Conservation (phyloP, 2,113 vertebrate species). For the Phalacrocorax pelagicus region DNA sequence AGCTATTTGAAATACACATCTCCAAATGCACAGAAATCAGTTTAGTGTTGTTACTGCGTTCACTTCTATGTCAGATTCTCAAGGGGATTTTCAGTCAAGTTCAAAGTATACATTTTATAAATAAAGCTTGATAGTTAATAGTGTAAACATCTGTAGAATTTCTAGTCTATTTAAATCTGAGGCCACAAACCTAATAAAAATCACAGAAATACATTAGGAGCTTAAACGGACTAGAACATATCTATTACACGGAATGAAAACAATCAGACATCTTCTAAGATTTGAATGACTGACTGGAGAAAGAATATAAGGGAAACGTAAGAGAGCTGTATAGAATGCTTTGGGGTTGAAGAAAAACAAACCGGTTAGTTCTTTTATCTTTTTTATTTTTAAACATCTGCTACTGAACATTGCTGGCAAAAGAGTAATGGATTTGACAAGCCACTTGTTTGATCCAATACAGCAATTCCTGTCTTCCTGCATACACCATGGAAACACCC, state of each 20-base stretch:
- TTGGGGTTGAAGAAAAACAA: neutral
- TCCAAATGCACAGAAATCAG: neutral
- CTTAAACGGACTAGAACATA: neutral
- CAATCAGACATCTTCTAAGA: neutral
- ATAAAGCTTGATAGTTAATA: neutral
- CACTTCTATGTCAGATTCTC: neutral
- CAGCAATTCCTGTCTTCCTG: neutral
- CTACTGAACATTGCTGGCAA: neutral
- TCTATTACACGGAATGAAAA: neutral
- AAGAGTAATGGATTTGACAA: slow-evolving; percentile 15
- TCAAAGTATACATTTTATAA: slow-evolving; percentile 5
- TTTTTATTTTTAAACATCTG: neutral
- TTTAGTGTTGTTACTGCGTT: neutral
- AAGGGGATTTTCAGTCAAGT: slow-evolving; percentile 31
- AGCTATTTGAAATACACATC: neutral
- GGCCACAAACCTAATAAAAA: neutral
- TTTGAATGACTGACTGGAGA: neutral
- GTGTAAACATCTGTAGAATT: neutral
- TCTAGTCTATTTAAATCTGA: neutral
- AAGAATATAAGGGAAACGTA: neutral
- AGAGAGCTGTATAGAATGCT: neutral
- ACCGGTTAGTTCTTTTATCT: neutral
- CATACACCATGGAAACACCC: slow-evolving; percentile 15
- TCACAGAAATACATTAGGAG: neutral
- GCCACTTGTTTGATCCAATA: slow-evolving; percentile 7